Conservation (phyloP, 37 sponge, comb jelly and placozoan genomes). For the Aplysina aerophoba region DNA sequence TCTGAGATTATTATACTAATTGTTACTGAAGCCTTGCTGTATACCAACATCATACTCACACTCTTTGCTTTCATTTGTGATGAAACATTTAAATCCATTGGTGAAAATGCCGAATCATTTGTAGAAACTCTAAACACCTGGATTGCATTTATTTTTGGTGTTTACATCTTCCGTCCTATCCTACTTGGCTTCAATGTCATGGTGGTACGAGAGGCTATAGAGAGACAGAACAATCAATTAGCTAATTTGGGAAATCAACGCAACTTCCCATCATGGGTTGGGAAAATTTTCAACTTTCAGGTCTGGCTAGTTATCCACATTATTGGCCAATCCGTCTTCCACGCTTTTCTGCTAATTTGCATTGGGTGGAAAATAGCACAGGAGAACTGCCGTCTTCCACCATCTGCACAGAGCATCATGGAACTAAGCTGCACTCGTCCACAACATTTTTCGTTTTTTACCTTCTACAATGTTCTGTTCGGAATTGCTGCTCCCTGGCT, state of each 20-base stretch:
- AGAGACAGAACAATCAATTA: neutral
- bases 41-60: neutral
- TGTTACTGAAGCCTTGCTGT: neutral
- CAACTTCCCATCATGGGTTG: neutral
- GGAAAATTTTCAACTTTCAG: neutral
- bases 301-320: neutral
- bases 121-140: neutral
- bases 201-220: neutral
- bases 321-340: neutral
- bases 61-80: constrained; percentile 14
- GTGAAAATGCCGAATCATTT: neutral
- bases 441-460: neutral
- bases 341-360: neutral
- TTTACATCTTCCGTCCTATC: neutral
- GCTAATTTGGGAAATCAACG: neutral
- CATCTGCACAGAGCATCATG: neutral
- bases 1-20: neutral
- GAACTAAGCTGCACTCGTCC: neutral
- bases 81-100: neutral
- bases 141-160: neutral
- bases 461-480: neutral
- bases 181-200: neutral
- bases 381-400: neutral
- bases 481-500: constrained; percentile 1
- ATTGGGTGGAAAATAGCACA: constrained; percentile 12